phyloP scores from a whole-genome alignment of 2,797 vertebrate genomes.

The Malacoraja senta region DNA sequence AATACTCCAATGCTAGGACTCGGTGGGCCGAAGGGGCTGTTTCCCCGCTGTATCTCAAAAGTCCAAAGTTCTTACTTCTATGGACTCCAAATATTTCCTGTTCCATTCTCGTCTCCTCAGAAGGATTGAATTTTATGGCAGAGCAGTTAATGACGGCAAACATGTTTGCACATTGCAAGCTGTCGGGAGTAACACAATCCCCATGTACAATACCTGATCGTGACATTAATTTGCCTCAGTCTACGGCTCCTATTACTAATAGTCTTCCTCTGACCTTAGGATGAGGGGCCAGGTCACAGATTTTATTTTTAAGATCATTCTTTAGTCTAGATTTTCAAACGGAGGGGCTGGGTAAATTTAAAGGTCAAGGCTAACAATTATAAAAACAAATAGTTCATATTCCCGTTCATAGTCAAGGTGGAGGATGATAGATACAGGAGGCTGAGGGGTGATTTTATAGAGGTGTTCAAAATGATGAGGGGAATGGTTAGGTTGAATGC shows the following conservation, averaged over 20 bases:
- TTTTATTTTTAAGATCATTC: neutral
- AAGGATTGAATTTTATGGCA: slow-evolving; percentile 8
- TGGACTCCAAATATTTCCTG: neutral
- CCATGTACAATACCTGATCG: neutral
- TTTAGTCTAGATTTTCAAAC: neutral
- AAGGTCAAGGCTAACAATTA: no score
- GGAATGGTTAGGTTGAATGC: no score
- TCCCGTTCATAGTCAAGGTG: no score
- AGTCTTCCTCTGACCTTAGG: neutral
- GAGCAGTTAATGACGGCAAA: neutral
- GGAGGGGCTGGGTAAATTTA: no score
- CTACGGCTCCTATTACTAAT: neutral
- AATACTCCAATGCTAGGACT: no score
- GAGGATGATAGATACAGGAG: no score
- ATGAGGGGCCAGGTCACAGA: neutral
- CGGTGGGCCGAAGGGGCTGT: no score
- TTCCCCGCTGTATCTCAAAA: neutral
- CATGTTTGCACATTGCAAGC: slow-evolving; percentile 18
- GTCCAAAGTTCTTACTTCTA: no score
- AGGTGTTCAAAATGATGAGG: no score
- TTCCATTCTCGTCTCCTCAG: neutral
- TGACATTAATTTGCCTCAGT: neutral
- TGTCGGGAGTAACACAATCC: neutral
- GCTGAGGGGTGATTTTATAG: no score
- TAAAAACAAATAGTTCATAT: no score